phyloP scores from a whole-genome alignment of 1,140 invertebrate genomes.

The Manduca sexta region DNA sequence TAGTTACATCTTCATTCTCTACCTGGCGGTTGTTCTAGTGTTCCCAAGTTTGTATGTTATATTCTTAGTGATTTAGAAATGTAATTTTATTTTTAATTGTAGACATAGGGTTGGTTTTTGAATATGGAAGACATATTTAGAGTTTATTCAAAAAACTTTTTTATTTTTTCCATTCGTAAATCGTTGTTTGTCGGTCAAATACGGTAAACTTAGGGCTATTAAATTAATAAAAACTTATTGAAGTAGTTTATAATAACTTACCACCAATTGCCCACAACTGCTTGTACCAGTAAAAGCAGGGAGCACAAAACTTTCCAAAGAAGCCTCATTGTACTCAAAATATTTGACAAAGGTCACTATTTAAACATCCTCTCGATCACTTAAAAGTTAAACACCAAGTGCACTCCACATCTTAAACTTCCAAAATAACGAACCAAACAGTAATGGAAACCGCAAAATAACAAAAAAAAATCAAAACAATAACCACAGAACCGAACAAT shows the following conservation, averaged over 20 bases:
- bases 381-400: conserved; percentile 8
- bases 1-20: too few relatives aligned
- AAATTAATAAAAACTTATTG: not conserved
- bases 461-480: conserved; percentile 39
- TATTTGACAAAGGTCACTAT: conserved; percentile 31
- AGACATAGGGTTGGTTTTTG: too few relatives aligned
- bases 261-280: conserved; percentile 59
- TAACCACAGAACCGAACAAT: conserved; percentile 39
- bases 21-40: too few relatives aligned
- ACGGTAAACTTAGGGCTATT: too few relatives aligned
- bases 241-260: conserved; percentile 34
- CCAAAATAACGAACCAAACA: conserved; percentile 31
- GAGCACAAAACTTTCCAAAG: conserved; percentile 59
- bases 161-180: too few relatives aligned
- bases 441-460: conserved; percentile 33
- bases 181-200: too few relatives aligned
- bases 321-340: conserved; percentile 50
- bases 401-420: conserved; percentile 46
- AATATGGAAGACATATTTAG: too few relatives aligned
- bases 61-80: too few relatives aligned
- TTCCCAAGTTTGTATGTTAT: too few relatives aligned
- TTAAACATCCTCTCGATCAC: conserved; percentile 26
- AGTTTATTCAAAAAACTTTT: too few relatives aligned
- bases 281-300: conserved; percentile 46
- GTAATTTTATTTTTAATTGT: too few relatives aligned